Evolutionary conservation across 2,888 invertebrate species (phyloP), one percentile per base, ranked within the genome.

Genomic region (Crocallis elinguaria): DNA sequence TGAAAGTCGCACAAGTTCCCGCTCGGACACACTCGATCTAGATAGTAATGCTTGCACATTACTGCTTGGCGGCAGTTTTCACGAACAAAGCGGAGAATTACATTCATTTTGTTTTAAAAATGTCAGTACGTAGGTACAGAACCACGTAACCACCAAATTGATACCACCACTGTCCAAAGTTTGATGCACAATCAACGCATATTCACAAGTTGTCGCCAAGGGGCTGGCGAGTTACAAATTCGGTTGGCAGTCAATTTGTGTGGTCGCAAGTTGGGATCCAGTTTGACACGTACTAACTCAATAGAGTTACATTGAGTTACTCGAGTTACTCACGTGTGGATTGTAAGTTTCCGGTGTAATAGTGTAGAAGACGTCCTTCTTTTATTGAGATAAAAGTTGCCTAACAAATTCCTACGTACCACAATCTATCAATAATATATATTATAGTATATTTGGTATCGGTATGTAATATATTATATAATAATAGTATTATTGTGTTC

Each of bases 101-200:
- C n/a, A n/a, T n/a, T n/a, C n/a, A n/a, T n/a, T n/a, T n/a, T n/a
- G n/a, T 5, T 19, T 19, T 19, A 4, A 23, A 3, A 7, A 8
- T 27, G n/a, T n/a, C 4, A 27, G 2, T 4, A n/a, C n/a, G 1
- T 2, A 27, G 7, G 7, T 51, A 32, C 43, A 19, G 39, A 50
- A 57, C 55, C 44, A 48, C 13, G 49, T 61, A 59, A 64, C 66
- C 61, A 41, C 2, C 41, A 52, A 49, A 33, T 32, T 17, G 14
- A 53, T 57, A 37, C 6, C 17, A 2, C 12, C 21, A 27, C 14
- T 21, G 39, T 49, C 50, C 59, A 57, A 67, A 62, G 66, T 69
- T 67, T 58, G 61, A 71, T 73, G 68, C 75, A 82, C 82, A 88
- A 88, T 86, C 87, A 86, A 76, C 76, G 73, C 74, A 82, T 76